phyloP scores from a whole-genome alignment of 2,113 vertebrate genomes.

The Rattus rattus region DNA sequence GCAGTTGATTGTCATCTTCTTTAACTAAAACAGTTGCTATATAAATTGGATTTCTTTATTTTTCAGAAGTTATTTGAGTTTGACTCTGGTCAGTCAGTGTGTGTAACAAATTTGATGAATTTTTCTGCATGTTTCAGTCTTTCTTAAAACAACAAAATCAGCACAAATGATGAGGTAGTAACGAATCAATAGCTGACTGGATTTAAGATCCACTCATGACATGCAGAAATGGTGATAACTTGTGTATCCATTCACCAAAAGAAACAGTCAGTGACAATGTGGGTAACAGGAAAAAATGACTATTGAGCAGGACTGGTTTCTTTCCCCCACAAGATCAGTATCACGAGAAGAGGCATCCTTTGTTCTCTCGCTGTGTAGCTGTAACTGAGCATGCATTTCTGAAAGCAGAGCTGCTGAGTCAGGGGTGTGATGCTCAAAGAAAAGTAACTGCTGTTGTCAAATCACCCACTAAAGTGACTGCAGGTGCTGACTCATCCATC shows the following conservation, averaged over 20 bases:
- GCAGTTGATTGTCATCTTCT: neutral
- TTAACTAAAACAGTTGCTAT: neutral
- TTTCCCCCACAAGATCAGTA: neutral
- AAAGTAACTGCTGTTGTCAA: constrained; percentile 11
- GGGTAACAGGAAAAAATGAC: neutral
- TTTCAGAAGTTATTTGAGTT: neutral
- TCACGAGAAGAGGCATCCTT: neutral
- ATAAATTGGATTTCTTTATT: neutral
- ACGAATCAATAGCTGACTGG: neutral
- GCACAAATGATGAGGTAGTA: neutral
- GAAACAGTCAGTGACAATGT: neutral
- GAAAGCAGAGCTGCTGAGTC: neutral
- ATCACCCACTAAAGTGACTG: neutral
- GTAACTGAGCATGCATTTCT: constrained; percentile 16
- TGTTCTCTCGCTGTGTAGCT: neutral
- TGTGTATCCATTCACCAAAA: neutral
- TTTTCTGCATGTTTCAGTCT: neutral
- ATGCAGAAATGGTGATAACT: neutral
- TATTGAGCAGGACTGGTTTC: neutral
- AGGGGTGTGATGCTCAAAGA: neutral
- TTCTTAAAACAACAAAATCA: neutral
- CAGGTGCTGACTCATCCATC: neutral
- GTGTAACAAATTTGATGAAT: neutral
- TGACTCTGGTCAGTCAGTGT: neutral
- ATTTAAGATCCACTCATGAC: neutral